A percentile compares a stretch with the other conserved stretches of the same genome.
phyloP scores from a whole-genome alignment of 2,797 vertebrate genomes.

The Notamacropus eugenii region DNA sequence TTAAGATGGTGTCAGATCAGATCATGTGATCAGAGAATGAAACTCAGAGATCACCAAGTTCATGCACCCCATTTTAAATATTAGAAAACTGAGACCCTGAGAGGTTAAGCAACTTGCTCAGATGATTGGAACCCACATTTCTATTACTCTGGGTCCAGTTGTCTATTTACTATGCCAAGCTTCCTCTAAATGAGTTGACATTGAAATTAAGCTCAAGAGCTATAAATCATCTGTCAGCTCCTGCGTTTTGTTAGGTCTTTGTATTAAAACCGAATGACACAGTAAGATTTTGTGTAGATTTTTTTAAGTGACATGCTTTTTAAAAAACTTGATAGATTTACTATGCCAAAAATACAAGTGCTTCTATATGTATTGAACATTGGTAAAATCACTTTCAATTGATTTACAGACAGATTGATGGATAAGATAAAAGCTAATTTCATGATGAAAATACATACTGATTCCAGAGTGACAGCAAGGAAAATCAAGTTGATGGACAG shows the following conservation, averaged over 20 bases:
- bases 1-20: not conserved
- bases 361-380: not conserved
- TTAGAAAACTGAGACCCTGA: not conserved
- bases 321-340: not conserved
- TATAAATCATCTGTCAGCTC: not conserved
- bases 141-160: not conserved
- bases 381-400: not conserved
- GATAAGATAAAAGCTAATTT: not conserved
- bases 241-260: not conserved
- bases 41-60: not conserved
- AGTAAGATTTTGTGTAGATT: not conserved
- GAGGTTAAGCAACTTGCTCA: not conserved
- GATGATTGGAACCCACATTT: not conserved
- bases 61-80: not conserved
- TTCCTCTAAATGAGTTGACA: not conserved
- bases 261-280: not conserved
- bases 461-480: not conserved
- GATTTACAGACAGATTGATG: slow-evolving; percentile 1
- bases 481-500: not conserved
- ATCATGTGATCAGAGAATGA: not conserved
- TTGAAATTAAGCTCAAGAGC: not conserved
- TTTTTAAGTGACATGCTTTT: slow-evolving; percentile 23
- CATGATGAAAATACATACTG: not conserved
- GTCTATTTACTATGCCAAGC: not conserved
- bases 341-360: slow-evolving; percentile 16